Conservation (phyloP, 2,113 vertebrate species). For the Menura novaehollandiae region DNA sequence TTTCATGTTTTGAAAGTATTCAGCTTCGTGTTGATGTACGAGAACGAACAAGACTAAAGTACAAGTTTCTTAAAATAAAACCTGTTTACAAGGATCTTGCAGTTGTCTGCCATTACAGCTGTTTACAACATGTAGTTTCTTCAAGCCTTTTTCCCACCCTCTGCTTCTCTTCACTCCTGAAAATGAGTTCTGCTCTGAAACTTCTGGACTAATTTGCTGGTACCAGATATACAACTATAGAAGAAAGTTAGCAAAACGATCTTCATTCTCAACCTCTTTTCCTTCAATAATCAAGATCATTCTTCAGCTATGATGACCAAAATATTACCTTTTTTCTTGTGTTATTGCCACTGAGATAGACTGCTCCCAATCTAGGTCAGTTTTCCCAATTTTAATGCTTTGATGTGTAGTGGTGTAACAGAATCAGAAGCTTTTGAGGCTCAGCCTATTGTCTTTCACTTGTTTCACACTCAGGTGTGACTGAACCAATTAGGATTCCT, state of each 20-base stretch:
- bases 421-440: neutral
- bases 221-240: neutral
- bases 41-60: neutral
- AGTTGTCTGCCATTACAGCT: neutral
- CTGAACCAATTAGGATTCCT: neutral
- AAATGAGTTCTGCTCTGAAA: neutral
- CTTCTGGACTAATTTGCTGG: neutral
- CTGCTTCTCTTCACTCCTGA: neutral
- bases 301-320: neutral
- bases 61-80: neutral
- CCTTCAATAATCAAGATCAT: neutral
- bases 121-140: neutral
- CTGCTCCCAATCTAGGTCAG: neutral
- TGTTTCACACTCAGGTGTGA: neutral
- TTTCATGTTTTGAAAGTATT: neutral
- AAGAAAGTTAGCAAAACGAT: neutral
- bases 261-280: neutral
- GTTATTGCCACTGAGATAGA: neutral
- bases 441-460: neutral
- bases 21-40: neutral
- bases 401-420: neutral
- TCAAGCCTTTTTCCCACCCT: neutral
- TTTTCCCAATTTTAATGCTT: neutral
- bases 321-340: neutral
- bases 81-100: neutral